Evolutionary conservation across 2,797 vertebrate species (phyloP), one percentile per base, ranked within the genome.

Genomic region (Hippocampus kuda): DNA sequence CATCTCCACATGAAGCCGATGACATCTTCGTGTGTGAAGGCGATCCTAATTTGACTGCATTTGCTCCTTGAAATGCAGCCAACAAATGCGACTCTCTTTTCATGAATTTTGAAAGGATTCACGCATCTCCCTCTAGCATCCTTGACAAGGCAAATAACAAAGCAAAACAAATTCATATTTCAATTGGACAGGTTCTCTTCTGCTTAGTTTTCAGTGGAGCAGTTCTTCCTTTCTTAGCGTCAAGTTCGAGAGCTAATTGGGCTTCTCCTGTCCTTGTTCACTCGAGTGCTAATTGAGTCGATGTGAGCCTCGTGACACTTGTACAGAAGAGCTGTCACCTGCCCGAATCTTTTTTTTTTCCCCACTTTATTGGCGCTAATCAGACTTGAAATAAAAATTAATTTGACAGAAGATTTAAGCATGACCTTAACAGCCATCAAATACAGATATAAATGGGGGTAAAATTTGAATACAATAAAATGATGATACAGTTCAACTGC

Each of bases 191-290:
- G 42, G 46, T 46, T 46, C n/a, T 46, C 13, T 26, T 26, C 42
- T 20, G 13, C 18, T 24, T 41, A 63, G 42, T 12, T 24, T 65
- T 48, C 15, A 46, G 26, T 48, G 1, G 5, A 16, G 42, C 63
- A 2, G 2, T 46, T 65, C 13, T 65, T 44, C 16, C 44, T 27
- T 27, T 72, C 66, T 66, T 67, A 70, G 75, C 80, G 80, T 82
- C 72, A 76, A 71, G 73, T 72, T 68, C 57, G 60, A 68, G 54
- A 42, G 18, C 69, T 84, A 84, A 86, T 83, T 81, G 83, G 65
- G n/a, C 63, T 72, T 74, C 8, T 70, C 69, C 41, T 68, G 65
- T 76, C 75, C 16, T 49, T 73, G 69, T 81, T 77, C 77, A 75
- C 56, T 38, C 67, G 73, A 77, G 66, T 18, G 16, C 77, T 87